These are phyloP conservation scores for Oeneis ivallda DNA, from an alignment of 2,888 invertebrate species.

Conservation along the genomic window DNA sequence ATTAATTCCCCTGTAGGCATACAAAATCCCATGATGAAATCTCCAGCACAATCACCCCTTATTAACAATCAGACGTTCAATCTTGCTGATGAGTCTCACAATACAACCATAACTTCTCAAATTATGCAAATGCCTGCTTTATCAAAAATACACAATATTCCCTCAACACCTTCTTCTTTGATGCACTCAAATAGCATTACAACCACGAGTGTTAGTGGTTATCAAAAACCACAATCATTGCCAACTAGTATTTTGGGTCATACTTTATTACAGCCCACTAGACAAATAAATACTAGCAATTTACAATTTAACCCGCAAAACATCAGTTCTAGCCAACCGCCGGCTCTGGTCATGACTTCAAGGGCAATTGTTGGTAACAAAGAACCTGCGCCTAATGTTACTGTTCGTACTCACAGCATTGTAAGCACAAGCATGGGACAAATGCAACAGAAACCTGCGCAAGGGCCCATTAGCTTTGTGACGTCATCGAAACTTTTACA, in stretches of 20 bases:
- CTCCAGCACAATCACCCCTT: slow-evolving; percentile 69
- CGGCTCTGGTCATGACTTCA: slow-evolving; percentile 77
- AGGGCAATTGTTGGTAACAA: slow-evolving; percentile 67
- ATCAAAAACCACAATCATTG: slow-evolving; percentile 64
- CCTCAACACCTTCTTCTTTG: slow-evolving; percentile 56
- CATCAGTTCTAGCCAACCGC: slow-evolving; percentile 77
- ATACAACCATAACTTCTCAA: slow-evolving; percentile 62
- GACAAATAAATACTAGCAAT: slow-evolving; percentile 66
- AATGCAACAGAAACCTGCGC: slow-evolving; percentile 62
- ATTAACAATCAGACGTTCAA: slow-evolving; percentile 60
- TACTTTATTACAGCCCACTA: slow-evolving; percentile 70
- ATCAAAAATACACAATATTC: slow-evolving; percentile 69
- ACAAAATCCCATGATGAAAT: slow-evolving; percentile 68
- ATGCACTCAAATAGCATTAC: slow-evolving; percentile 68
- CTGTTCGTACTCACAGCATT: slow-evolving; percentile 72
- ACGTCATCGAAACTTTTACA: slow-evolving; percentile 80
- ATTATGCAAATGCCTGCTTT: slow-evolving; percentile 78
- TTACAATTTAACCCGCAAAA: slow-evolving; percentile 69
- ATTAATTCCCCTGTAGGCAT: slow-evolving; percentile 67
- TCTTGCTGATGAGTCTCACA: slow-evolving; percentile 56
- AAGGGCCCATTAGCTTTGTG: slow-evolving; percentile 70
- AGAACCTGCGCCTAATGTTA: slow-evolving; percentile 71
- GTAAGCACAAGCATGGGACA: slow-evolving; percentile 68
- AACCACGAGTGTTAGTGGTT: slow-evolving; percentile 64
- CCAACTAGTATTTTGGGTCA: slow-evolving; percentile 77